phyloP scores from a whole-genome alignment of 2,797 vertebrate genomes.

The Pteropus rufus region DNA sequence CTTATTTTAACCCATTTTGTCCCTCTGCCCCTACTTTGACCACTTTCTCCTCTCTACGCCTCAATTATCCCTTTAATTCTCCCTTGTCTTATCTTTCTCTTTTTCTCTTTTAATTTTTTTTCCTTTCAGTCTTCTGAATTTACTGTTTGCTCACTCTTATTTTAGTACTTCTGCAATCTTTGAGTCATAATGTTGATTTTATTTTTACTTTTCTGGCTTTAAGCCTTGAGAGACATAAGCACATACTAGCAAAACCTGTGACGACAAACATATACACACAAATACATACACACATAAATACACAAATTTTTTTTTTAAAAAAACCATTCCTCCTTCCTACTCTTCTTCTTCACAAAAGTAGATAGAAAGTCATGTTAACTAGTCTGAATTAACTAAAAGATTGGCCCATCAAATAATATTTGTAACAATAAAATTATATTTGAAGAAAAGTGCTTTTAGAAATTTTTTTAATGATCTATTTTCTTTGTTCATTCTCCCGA shows the following conservation, averaged over 20 bases:
- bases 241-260: background rate
- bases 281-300: background rate
- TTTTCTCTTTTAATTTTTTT: background rate
- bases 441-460: background rate
- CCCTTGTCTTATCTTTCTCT: background rate
- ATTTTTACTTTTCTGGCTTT: background rate
- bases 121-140: background rate
- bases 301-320: background rate
- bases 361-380: background rate
- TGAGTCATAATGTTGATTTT: background rate
- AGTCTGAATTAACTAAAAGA: background rate
- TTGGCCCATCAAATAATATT: background rate
- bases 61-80: background rate
- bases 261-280: background rate
- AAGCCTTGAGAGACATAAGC: background rate
- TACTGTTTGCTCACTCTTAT: background rate
- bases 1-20: background rate
- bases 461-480: background rate
- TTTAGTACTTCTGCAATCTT: background rate
- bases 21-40: background rate
- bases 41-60: accelerated
- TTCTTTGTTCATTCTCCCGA: background rate
- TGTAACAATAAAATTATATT: background rate
- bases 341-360: background rate
- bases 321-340: background rate